Base-by-base conservation (phyloP, 64 coral and sea anemone species). In the Actinia tenebrosa region DNA sequence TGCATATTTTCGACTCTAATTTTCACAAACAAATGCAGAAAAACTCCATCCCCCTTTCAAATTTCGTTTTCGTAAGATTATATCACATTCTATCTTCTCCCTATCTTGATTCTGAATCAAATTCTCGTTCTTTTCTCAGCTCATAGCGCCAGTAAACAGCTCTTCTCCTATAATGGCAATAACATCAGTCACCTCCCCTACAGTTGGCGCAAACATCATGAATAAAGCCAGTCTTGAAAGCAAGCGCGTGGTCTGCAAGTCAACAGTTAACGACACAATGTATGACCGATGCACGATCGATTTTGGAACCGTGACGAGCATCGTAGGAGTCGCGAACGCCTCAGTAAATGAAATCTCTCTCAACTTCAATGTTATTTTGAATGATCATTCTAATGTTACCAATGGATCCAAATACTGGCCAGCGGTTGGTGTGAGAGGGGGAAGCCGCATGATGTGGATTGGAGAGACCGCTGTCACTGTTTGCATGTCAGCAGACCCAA, bases 381-480 rank as follows among this genome's bases (percentile, higher is more conserved):
- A 98, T 26, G 96, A 98, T 61, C 92, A 98, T 59, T 53, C 79
- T n/a, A 84, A 81, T 86, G 61, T 98, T 22, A 92, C 90, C 61
- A 94, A 98, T 84, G 87, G 87, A 3, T 94, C 90, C 19, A 94
- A 94, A 71, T 88, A 94, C 82, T 94, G 93, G 96, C 89, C 89
- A 2, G 96, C 89, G 10, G 89, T 98, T 0, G 96, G 96, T 54
- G 96, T 98, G 5, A 75, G 85, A 13, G 96, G 96, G 7, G 93
- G 96, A 17, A 84, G 89, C 44, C 89, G 93, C 0, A 98, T 98
- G 96, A 94, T 98, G 90, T 98, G 96, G 96, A 92, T 98, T 10
- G 90, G 96, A 26, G 92, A 98, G 60, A 84, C 91, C 3, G 90
- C 92, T 13, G 43, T 98, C 26, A 94, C 82, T 45, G 87, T 92